Conservation (phyloP, 2,888 invertebrate genomes). For the Kuschelorhynchus macadamiae region DNA sequence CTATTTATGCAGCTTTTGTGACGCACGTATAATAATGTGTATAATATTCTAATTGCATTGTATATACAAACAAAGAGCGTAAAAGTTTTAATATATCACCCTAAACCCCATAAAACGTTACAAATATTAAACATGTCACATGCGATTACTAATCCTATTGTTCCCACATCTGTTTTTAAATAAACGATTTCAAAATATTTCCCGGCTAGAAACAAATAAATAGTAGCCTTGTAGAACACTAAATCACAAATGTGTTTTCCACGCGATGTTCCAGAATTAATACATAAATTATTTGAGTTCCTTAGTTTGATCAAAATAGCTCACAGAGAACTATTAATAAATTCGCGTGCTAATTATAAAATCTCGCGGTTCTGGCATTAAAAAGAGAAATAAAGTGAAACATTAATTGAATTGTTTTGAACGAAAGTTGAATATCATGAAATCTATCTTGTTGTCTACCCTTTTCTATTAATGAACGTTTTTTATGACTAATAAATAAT, state of each 20-base stretch:
- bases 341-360: background rate
- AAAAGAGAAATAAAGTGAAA: too few relatives aligned
- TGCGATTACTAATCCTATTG: slow-evolving; percentile 10
- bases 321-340: slow-evolving; percentile 1
- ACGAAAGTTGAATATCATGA: too few relatives aligned
- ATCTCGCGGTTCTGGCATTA: too few relatives aligned
- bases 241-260: slow-evolving; percentile 9
- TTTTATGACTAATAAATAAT: too few relatives aligned
- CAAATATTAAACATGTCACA: slow-evolving; percentile 7
- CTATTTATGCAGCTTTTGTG: too few relatives aligned
- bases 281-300: slow-evolving; percentile 4
- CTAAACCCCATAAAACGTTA: background rate
- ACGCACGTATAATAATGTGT: too few relatives aligned
- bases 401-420: too few relatives aligned
- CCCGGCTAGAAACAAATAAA: slow-evolving; percentile 16
- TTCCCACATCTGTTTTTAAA: slow-evolving; percentile 6
- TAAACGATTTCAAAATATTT: slow-evolving; percentile 15
- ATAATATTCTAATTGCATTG: too few relatives aligned
- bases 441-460: too few relatives aligned
- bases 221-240: slow-evolving; percentile 17
- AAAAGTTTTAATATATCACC: slow-evolving; percentile 15
- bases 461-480: too few relatives aligned
- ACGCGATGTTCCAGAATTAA: slow-evolving; percentile 5
- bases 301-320: slow-evolving; percentile 12
- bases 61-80: background rate